Evolutionary conservation across 2,888 invertebrate species (phyloP).

Genomic region (Napeogenes sylphis): DNA sequence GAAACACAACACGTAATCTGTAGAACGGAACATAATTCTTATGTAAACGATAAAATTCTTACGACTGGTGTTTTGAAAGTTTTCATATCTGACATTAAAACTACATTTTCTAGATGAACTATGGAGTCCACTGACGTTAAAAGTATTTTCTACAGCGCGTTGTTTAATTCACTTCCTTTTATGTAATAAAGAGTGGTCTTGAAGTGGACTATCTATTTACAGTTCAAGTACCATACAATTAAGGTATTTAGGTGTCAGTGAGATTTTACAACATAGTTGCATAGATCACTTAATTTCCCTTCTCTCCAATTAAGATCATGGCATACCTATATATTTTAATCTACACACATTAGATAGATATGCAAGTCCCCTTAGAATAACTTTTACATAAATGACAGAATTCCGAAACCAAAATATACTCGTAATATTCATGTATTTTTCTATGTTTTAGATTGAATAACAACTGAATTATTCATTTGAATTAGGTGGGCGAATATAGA

Average conservation of each 20-base stretch:
- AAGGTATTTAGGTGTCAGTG: conserved; percentile 25
- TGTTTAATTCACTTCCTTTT: conserved; percentile 21
- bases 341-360: too few relatives aligned
- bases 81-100: neutral
- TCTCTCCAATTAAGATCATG: conserved; percentile 27
- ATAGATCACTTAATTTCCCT: conserved; percentile 30
- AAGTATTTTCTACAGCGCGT: conserved; percentile 7
- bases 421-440: too few relatives aligned
- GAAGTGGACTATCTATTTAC: conserved; percentile 21
- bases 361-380: too few relatives aligned
- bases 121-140: neutral
- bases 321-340: neutral
- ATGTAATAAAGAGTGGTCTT: conserved; percentile 15
- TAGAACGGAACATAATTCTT: neutral
- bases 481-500: conserved; percentile 60
- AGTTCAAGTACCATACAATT: conserved; percentile 23
- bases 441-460: conserved; percentile 15
- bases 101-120: neutral
- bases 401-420: too few relatives aligned
- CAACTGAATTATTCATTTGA: conserved; percentile 36
- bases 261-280: conserved; percentile 25
- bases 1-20: neutral
- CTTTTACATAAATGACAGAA: too few relatives aligned
- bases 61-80: neutral
- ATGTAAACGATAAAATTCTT: neutral